These are phyloP conservation scores for Lagopus muta DNA, from an alignment of 2,113 vertebrate species.

Conservation along the genomic window DNA sequence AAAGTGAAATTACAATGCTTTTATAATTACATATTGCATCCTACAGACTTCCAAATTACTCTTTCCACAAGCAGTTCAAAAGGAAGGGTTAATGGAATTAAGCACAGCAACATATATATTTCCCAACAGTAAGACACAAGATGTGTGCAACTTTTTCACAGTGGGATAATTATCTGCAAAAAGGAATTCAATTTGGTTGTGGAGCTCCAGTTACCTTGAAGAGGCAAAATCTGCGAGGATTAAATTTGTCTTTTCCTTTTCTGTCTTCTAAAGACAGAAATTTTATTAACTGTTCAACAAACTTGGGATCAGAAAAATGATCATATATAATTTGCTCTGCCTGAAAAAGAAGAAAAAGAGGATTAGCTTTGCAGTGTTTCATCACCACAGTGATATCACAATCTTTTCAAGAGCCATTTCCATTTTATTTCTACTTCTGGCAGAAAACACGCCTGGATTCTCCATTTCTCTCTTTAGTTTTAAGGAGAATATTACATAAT, in stretches of 20 bases:
- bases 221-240: constrained; percentile 95
- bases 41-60: neutral
- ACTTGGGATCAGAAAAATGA: constrained; percentile 93
- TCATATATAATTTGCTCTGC: constrained; percentile 94
- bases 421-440: neutral
- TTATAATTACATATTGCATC: neutral
- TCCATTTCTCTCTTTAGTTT: neutral
- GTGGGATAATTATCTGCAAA: neutral
- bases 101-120: neutral
- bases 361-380: neutral
- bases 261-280: constrained; percentile 97
- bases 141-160: neutral
- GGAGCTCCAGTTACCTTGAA: constrained; percentile 89
- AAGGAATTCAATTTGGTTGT: neutral
- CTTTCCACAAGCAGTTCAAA: neutral
- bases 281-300: constrained; percentile 93
- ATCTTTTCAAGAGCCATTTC: neutral
- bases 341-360: constrained; percentile 70
- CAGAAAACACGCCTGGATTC: neutral
- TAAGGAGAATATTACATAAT: neutral
- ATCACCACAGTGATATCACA: neutral
- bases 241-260: constrained; percentile 99
- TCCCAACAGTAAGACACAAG: neutral
- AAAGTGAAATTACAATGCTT: neutral
- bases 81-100: neutral